phyloP scores from a whole-genome alignment of 1,140 invertebrate genomes.

The Lepidurus apus region DNA sequence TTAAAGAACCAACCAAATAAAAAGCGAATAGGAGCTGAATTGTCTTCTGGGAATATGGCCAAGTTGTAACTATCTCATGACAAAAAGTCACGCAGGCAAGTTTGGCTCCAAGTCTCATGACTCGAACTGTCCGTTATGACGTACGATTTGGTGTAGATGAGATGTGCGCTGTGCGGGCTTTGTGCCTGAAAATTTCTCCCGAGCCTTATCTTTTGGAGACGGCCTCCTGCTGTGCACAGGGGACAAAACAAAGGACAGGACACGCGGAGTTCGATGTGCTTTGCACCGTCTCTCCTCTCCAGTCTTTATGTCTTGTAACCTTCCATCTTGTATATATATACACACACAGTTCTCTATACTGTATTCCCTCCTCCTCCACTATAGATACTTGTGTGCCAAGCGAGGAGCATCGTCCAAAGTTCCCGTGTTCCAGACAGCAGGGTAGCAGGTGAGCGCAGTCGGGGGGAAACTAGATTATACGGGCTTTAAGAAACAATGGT shows the following conservation, averaged over 20 bases:
- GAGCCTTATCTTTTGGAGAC: background rate
- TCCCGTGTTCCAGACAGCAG: background rate
- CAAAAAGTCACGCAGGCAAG: background rate
- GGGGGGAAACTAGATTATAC: slow-evolving; percentile 17
- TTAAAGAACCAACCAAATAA: background rate
- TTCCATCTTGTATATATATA: background rate
- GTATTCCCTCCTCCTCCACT: no score
- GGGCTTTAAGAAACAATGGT: slow-evolving; percentile 19
- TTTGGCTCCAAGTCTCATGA: slow-evolving; percentile 6
- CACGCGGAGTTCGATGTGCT: slow-evolving; percentile 17
- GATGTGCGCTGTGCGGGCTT: background rate
- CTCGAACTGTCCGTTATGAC: slow-evolving; percentile 13
- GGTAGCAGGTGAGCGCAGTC: slow-evolving; percentile 13
- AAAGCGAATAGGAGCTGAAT: background rate
- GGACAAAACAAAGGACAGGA: slow-evolving; percentile 19
- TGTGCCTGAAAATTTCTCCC: slow-evolving; percentile 1
- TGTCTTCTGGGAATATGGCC: background rate
- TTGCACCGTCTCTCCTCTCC: slow-evolving; percentile 4
- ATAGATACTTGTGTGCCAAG: slow-evolving; percentile 1
- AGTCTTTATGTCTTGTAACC: slow-evolving; percentile 4
- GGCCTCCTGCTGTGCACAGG: background rate
- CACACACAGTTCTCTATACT: background rate
- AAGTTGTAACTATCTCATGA: background rate
- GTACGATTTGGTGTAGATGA: background rate
- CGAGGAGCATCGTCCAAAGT: background rate